These are phyloP conservation scores for Stegana nigrithorax DNA, from an alignment of 2,888 invertebrate species.

Conservation along the genomic window DNA sequence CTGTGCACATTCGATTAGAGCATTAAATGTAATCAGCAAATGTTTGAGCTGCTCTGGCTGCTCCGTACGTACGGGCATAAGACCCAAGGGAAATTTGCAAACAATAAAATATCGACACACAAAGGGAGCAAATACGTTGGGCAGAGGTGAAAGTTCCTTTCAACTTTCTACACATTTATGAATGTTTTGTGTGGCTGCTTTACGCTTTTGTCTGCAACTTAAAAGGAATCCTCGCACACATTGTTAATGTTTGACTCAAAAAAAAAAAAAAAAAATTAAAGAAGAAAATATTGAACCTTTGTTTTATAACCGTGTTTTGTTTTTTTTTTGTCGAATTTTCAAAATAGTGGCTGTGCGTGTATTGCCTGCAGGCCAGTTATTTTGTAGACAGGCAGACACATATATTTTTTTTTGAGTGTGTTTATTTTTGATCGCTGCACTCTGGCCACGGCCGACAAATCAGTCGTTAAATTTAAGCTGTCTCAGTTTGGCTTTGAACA, in stretches of 20 bases:
- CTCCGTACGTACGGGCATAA: too few species aligned
- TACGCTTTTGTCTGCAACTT: too few species aligned
- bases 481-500: not conserved
- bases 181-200: too few species aligned
- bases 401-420: not conserved
- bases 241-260: too few species aligned
- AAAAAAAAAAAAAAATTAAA: too few species aligned
- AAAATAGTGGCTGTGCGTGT: not conserved
- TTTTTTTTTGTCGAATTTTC: slow-evolving; percentile 20
- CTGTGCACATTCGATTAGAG: slow-evolving; percentile 42
- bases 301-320: slow-evolving; percentile 11
- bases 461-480: not conserved
- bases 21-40: slow-evolving; percentile 54
- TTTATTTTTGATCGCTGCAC: not conserved
- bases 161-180: too few species aligned
- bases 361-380: not conserved
- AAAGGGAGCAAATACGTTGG: slow-evolving; percentile 31
- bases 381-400: not conserved
- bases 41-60: slow-evolving; percentile 40
- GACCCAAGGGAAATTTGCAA: slow-evolving; percentile 52
- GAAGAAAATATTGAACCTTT: too few species aligned
- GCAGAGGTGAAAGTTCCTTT: slow-evolving; percentile 30
- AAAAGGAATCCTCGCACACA: too few species aligned
- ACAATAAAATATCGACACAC: slow-evolving; percentile 35
- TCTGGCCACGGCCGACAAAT: not conserved